Base-by-base conservation (phyloP, 1,140 invertebrate species). In the Pseudoatta argentina region DNA sequence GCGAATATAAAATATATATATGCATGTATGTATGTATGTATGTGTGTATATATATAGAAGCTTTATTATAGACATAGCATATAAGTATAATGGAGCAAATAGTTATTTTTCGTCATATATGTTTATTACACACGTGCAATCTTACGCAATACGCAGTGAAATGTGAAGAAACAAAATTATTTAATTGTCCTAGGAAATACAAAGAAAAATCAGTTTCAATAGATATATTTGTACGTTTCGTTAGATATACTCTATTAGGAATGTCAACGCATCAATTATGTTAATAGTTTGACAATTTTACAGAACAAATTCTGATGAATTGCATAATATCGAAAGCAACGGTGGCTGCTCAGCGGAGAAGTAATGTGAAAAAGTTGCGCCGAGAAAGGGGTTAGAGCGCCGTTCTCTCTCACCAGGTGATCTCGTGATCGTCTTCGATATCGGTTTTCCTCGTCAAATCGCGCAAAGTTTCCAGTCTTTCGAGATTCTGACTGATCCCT, bases 401-500 rank as follows among this genome's bases (percentile, higher is more conserved):
- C 2, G 94, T 93, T 94, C 12, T 39, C n/a, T 95, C 94, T 94
- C 95, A 97, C 96, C 95, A 96, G 91, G 95, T 94, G 89, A 96
- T 94, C 92, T 96, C 96, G 86, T 94, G 93, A 81, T 94, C 91
- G 93, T 96, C 95, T 77, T 96, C 96, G 72, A 96, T 96, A 83
- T 96, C 96, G 88, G 95, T 95, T 91, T 96, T 97, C 86, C 96
- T 96, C 76, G 96, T 96, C 72, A 96, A 94, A 92, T 97, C 97
- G 88, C 97, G 96, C 51, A 96, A 94, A 86, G 96, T 97, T 86
- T 97, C 97, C 88, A 97, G 93, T 90, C 96, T 95, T 92, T 97
- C 97, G 82, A 97, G 95, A 93, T 97, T 97, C 93, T 97, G 96
- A 93, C 95, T 96, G 59, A 97, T 96, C 87, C 97, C 96, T 97